phyloP scores from a whole-genome alignment of 2,888 invertebrate species.

The Pristionchus maxplancki region DNA sequence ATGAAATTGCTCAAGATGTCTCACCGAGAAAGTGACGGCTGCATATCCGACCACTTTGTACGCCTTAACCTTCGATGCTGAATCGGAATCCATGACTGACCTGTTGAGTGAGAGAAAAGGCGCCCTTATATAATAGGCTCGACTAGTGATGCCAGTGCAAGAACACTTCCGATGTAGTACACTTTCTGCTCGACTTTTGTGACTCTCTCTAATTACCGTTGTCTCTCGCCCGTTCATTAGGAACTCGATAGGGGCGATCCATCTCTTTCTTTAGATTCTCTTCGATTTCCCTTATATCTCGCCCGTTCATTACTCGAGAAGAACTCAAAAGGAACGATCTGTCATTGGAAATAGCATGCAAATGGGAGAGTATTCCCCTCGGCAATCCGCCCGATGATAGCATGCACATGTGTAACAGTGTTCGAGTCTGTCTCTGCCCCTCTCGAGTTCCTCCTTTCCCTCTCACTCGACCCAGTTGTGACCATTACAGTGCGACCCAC shows the following conservation, averaged over 20 bases:
- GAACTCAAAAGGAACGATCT: background rate
- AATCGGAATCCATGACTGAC: conserved; percentile 37
- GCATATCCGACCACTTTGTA: background rate
- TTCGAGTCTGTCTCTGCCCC: background rate
- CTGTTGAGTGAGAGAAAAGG: no score
- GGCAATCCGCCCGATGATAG: background rate
- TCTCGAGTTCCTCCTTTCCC: background rate
- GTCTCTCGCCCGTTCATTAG: no score
- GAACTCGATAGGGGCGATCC: no score
- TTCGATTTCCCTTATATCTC: no score
- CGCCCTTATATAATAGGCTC: background rate
- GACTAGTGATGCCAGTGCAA: background rate
- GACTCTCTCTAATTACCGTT: no score
- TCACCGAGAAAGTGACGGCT: background rate
- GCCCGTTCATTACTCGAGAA: no score
- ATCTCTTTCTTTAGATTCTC: no score
- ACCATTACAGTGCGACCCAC: background rate
- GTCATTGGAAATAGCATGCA: background rate
- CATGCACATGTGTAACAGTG: background rate
- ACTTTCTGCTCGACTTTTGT: no score
- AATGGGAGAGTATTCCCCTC: background rate
- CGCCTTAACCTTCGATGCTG: conserved; percentile 29
- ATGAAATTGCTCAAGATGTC: background rate
- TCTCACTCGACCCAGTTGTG: background rate
- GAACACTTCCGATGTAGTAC: background rate